Evolutionary conservation across 1,140 invertebrate species (phyloP).

Genomic region (Maconellicoccus hirsutus): DNA sequence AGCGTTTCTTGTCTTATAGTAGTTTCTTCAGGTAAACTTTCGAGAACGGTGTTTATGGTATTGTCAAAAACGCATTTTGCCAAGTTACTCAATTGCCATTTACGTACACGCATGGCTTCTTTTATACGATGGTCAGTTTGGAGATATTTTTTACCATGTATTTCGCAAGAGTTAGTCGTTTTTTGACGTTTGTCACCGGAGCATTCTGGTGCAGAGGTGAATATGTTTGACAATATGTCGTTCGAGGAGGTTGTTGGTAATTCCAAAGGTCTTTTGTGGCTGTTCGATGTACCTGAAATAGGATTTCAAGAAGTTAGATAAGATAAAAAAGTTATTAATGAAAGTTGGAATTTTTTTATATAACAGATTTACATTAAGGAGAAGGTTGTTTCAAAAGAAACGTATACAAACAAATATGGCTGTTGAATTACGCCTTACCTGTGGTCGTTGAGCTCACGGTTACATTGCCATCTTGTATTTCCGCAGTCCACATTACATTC

Average conservation of each 20-base stretch:
- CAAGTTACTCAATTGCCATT: slow-evolving; percentile 27
- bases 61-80: slow-evolving; percentile 31
- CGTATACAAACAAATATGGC: background rate
- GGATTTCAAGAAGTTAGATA: background rate
- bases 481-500: background rate
- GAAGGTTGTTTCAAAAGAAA: background rate
- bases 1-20: slow-evolving; percentile 27
- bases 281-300: background rate
- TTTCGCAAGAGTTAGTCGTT: background rate
- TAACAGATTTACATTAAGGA: background rate
- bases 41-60: slow-evolving; percentile 36
- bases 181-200: background rate
- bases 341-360: background rate
- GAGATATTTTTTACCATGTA: background rate
- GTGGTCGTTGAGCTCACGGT: background rate
- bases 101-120: slow-evolving; percentile 2
- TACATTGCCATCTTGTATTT: background rate
- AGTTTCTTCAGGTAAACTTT: slow-evolving; percentile 31
- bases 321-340: background rate
- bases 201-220: background rate
- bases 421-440: background rate
- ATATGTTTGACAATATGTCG: background rate
- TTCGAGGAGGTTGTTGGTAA: background rate
- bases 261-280: background rate
- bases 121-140: background rate